Base-by-base conservation (phyloP, 2,113 vertebrate species). In the Mola mola region DNA sequence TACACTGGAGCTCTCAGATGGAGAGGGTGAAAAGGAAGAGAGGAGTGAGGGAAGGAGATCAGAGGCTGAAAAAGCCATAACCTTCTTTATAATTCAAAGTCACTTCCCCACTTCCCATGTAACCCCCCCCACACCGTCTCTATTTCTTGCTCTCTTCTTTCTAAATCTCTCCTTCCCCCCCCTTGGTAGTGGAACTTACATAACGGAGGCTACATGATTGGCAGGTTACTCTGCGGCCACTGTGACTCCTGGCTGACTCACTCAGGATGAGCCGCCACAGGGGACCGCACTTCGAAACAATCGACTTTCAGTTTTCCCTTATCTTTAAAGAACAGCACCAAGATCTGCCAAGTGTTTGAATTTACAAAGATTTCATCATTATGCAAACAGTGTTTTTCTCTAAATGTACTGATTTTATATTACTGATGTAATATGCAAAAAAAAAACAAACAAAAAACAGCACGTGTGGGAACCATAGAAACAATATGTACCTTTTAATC, bases 11-110 rank as follows among this genome's bases (percentile, higher is more conserved):
- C 17, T 48, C 57, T 33, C n/a, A 22, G 19, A 25, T 29, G 34
- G 49, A 9, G 28, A 29, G 28, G 6, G 37, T 16, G 56, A 20
- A 11, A 16, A 10, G 16, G 20, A 47, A 31, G 19, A 33, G 12
- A 5, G 9, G 15, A 19, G 25, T 20, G 19, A 33, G 46, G 31
- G 22, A 16, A 13, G 2, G 66, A 60, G 43, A 59, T 52, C 16
- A 56, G 80, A 62, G 29, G 37, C 66, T 44, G 44, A 78, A 55
- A 55, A 41, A 74, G 42, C 51, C 6, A 10, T 63, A 60, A 66
- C 70, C 68, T 77, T 79, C 62, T 82, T 83, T 72, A 61, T 68
- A 71, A 70, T 61, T 68, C 60, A 74, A 60, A 78, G 71, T 48
- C 56, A 66, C 53, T 72, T 9, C n/a, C n/a, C n/a, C n/a, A n/a